Conservation (phyloP, 2,797 vertebrate species). For the Oreortyx pictus region DNA sequence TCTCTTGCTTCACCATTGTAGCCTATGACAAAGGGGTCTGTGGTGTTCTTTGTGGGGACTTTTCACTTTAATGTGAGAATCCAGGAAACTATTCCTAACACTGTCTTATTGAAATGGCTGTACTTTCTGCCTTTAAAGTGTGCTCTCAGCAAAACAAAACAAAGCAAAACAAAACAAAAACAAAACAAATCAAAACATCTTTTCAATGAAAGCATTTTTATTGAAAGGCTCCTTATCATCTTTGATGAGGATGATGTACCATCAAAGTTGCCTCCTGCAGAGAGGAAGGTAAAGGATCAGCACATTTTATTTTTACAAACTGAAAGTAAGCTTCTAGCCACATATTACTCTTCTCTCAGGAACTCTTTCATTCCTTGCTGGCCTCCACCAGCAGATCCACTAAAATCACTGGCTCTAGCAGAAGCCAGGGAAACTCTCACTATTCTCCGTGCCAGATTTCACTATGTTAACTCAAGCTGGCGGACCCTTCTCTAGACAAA, state of each 20-base stretch:
- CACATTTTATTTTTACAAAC: not conserved
- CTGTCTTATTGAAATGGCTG: not conserved
- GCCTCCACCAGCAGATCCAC: not conserved
- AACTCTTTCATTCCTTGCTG: not conserved
- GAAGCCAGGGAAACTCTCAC: not conserved
- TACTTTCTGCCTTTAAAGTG: not conserved
- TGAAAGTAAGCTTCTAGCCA: not conserved
- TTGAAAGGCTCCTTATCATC: not conserved
- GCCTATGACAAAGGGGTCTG: not conserved
- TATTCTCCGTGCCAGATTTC: not conserved
- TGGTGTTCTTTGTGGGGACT: rapidly evolving
- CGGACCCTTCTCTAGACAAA: not conserved
- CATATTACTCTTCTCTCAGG: not conserved
- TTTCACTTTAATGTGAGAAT: not conserved
- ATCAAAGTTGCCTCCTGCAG: rapidly evolving
- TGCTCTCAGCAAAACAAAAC: not conserved
- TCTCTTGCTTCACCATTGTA: not conserved
- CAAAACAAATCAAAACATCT: not conserved
- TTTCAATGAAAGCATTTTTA: not conserved
- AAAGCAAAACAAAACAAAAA: not conserved
- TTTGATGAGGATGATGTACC: not conserved
- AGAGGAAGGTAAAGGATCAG: not conserved
- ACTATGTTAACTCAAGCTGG: not conserved
- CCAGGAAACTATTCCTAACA: not conserved
- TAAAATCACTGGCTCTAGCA: not conserved